A percentile compares a stretch with the other conserved stretches of the same genome.
Evolutionary conservation across 1,140 invertebrate species (phyloP).

Genomic region (Matsumurasca onukii): DNA sequence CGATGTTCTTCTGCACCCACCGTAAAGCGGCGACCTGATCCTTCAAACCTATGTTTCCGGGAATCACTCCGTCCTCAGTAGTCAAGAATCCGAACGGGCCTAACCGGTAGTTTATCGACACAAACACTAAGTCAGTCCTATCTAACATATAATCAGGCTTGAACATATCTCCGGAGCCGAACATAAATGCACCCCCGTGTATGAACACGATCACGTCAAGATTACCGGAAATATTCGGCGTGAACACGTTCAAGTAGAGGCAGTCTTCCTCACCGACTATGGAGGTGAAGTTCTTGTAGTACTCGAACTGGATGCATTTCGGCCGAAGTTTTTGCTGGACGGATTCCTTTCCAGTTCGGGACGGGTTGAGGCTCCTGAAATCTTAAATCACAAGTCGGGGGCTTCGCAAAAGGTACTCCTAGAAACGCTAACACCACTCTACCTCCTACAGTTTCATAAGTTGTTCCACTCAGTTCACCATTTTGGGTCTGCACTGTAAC

Average conservation of each 20-base stretch:
- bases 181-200: constrained; percentile 37
- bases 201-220: constrained; percentile 34
- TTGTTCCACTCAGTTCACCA: neutral
- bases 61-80: constrained; percentile 36
- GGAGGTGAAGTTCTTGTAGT: neutral
- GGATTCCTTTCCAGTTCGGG: constrained; percentile 4
- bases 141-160: constrained; percentile 55
- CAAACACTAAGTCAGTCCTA: constrained; percentile 55
- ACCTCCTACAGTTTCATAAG: neutral
- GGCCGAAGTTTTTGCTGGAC: neutral
- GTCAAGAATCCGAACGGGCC: constrained; percentile 45
- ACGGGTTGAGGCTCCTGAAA: neutral
- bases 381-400: neutral
- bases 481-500: neutral
- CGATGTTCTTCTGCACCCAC: constrained; percentile 38
- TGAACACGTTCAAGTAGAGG: constrained; percentile 30
- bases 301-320: neutral
- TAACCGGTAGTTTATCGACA: constrained; percentile 62
- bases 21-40: constrained; percentile 35
- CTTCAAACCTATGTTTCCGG: constrained; percentile 38
- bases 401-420: constrained; percentile 11
- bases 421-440: constrained; percentile 8
- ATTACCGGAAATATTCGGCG: neutral
- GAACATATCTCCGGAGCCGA: constrained; percentile 45
- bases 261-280: constrained; percentile 29